Evolutionary conservation across 2,113 vertebrate species (phyloP).

Genomic region (Syrrhaptes paradoxus): DNA sequence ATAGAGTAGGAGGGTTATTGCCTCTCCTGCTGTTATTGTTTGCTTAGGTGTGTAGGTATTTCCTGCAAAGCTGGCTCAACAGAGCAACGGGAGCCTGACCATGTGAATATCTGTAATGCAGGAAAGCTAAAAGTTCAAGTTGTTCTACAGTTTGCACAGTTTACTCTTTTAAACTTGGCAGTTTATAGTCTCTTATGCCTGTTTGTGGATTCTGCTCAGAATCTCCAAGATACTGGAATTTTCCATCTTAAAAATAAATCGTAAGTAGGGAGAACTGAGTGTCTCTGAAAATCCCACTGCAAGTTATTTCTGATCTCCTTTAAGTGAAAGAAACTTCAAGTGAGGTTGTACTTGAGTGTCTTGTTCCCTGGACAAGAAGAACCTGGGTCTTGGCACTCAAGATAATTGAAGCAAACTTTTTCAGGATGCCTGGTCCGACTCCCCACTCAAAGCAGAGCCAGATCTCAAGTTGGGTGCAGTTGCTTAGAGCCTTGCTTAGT

Average conservation of each 20-base stretch:
- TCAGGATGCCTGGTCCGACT: not conserved
- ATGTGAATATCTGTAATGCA: not conserved
- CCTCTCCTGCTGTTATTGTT: not conserved
- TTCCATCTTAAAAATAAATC: not conserved
- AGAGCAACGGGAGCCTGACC: not conserved
- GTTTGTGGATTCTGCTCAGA: not conserved
- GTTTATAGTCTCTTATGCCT: not conserved
- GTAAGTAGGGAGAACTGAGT: not conserved
- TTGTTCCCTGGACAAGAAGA: not conserved
- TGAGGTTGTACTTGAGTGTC: not conserved
- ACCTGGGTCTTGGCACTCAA: not conserved
- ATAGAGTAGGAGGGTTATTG: not conserved
- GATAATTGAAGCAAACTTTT: not conserved
- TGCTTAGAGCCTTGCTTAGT: not conserved
- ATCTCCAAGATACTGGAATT: not conserved
- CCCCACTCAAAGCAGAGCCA: not conserved
- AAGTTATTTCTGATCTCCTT: not conserved
- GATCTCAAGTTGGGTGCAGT: not conserved
- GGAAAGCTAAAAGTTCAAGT: conserved; percentile 19
- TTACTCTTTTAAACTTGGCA: conserved; percentile 17
- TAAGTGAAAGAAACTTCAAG: not conserved
- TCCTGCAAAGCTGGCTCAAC: not conserved
- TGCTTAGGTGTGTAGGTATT: not conserved
- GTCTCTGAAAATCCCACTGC: not conserved
- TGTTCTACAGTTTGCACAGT: not conserved